Percentiles rank a stretch among this genome's conserved stretches.
These are phyloP conservation scores for Neomonachus schauinslandi DNA, from an alignment of 2,113 vertebrate genomes.

Conservation along the genomic window DNA sequence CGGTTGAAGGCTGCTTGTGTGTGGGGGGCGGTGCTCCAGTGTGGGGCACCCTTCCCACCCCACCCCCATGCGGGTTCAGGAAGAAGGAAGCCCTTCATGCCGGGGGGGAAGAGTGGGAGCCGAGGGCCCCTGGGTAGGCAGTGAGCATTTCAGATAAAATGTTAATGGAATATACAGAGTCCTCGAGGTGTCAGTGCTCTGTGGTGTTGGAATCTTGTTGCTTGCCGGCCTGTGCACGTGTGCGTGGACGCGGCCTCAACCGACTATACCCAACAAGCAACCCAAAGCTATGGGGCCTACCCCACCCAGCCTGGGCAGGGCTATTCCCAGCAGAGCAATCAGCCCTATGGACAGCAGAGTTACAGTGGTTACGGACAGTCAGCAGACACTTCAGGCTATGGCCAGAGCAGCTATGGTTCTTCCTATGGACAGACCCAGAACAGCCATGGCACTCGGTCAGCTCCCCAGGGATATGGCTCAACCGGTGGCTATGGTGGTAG, in stretches of 20 bases:
- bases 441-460: slow-evolving; percentile 89
- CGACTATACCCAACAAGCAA: slow-evolving; percentile 90
- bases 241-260: background rate
- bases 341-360: slow-evolving; percentile 90
- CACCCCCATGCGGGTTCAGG: background rate
- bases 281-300: slow-evolving; percentile 91
- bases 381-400: slow-evolving; percentile 89
- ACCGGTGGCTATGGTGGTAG: slow-evolving; percentile 85
- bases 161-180: background rate
- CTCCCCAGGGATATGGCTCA: slow-evolving; percentile 88
- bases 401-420: slow-evolving; percentile 89
- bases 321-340: slow-evolving; percentile 88
- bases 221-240: no score
- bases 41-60: no score
- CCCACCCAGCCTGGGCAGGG: slow-evolving; percentile 89
- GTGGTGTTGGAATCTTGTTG: no score
- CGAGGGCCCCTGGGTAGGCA: background rate
- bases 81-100: background rate
- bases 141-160: background rate
- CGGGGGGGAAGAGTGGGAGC: background rate
- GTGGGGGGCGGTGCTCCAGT: background rate
- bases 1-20: background rate
- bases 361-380: slow-evolving; percentile 90
- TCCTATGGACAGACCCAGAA: slow-evolving; percentile 90
- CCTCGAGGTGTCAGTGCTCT: no score